phyloP scores from a whole-genome alignment of 2,797 vertebrate genomes.

The Xenopus petersii region DNA sequence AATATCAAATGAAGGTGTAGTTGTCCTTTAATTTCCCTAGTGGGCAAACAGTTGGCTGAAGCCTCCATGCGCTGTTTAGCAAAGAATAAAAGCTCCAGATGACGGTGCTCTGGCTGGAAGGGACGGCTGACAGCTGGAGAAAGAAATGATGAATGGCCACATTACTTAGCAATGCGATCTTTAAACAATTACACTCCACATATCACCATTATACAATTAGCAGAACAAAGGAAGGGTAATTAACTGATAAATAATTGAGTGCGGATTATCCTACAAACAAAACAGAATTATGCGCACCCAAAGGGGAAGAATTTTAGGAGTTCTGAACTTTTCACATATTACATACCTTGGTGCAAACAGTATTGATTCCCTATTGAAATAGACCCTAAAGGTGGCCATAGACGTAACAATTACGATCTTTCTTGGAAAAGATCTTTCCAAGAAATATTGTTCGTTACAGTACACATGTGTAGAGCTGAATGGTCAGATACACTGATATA shows the following conservation, averaged over 20 bases:
- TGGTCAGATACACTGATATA: no score
- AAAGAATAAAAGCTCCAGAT: neutral
- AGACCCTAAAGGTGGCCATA: no score
- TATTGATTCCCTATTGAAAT: neutral
- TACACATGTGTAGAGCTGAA: no score
- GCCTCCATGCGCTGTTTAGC: neutral
- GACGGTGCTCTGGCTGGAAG: neutral
- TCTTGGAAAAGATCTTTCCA: no score
- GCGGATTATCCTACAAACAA: neutral
- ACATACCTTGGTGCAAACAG: neutral
- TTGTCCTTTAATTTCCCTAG: no score
- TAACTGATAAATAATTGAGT: constrained; percentile 29
- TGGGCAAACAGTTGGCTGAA: neutral
- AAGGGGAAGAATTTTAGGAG: no score
- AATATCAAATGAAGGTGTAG: no score
- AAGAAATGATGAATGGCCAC: neutral
- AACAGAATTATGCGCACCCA: no score
- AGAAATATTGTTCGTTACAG: no score
- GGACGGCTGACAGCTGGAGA: neutral
- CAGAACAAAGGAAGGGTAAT: neutral
- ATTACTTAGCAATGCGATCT: constrained; percentile 4
- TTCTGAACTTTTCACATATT: no score
- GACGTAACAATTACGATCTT: no score
- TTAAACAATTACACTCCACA: constrained; percentile 10
- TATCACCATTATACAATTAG: constrained; percentile 26